Percentiles rank a stretch among this genome's conserved stretches.
Evolutionary conservation across 64 coral and sea anemone species (phyloP).

Genomic region (Porites lutea): DNA sequence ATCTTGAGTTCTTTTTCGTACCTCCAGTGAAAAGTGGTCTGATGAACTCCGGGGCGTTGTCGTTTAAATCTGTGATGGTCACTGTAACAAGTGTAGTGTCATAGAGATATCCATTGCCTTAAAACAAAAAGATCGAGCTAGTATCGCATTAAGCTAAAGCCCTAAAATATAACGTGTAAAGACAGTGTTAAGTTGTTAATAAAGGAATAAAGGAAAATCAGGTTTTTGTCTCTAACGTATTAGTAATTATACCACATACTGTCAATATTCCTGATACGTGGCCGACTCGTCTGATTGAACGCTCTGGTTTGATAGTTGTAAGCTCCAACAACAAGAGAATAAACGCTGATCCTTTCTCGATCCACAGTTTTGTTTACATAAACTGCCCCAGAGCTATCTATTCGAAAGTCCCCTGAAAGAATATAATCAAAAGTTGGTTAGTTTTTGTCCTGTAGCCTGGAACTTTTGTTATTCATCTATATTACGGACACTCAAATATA

Average conservation of each 20-base stretch:
- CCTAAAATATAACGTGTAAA: too few species aligned
- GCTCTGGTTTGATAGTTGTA: conserved; percentile 75
- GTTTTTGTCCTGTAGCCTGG: neutral
- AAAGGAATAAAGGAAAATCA: too few species aligned
- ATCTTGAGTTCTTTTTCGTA: neutral
- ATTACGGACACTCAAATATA: too few species aligned
- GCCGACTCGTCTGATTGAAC: conserved; percentile 62
- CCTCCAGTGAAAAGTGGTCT: conserved; percentile 87
- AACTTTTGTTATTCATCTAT: too few species aligned
- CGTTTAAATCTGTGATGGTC: conserved; percentile 76
- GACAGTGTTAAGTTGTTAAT: too few species aligned
- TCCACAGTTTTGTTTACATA: conserved; percentile 66
- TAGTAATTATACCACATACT: conserved; percentile 33
- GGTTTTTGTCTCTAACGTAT: too few species aligned
- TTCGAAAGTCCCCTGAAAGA: conserved; percentile 67
- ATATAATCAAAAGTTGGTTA: neutral
- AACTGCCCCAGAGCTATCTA: conserved; percentile 67
- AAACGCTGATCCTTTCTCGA: conserved; percentile 53
- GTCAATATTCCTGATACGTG: conserved; percentile 58
- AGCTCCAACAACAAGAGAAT: conserved; percentile 60
- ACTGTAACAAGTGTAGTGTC: conserved; percentile 68
- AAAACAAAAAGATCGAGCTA: neutral
- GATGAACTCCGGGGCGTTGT: conserved; percentile 78
- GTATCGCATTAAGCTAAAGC: too few species aligned
- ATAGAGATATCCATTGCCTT: conserved; percentile 79